phyloP scores from a whole-genome alignment of 2,113 vertebrate species.

The Gulo gulo region DNA sequence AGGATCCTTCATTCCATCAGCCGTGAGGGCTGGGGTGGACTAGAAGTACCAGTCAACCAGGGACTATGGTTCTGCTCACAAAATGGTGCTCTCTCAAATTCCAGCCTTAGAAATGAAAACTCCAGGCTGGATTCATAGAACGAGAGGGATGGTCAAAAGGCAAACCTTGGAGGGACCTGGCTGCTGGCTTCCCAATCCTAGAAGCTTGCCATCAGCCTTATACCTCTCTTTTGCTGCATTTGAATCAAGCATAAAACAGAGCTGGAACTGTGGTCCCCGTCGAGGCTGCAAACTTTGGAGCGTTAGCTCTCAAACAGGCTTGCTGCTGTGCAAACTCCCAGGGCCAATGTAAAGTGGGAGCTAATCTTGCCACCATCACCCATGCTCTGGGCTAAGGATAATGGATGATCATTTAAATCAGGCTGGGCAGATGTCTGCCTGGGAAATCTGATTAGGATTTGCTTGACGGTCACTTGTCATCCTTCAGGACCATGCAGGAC shows the following conservation, averaged over 20 bases:
- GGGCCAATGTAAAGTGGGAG: constrained; percentile 55
- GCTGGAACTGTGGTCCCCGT: neutral
- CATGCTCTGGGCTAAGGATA: constrained; percentile 68
- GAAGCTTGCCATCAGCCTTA: neutral
- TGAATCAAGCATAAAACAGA: constrained; percentile 60
- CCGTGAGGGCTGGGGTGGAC: too few species aligned
- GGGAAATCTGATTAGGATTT: constrained; percentile 61
- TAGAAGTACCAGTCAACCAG: neutral
- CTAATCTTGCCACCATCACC: constrained; percentile 59
- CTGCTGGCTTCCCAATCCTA: neutral
- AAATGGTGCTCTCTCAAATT: neutral
- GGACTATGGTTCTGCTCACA: neutral
- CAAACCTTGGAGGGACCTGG: neutral
- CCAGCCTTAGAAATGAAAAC: neutral
- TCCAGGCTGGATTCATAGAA: neutral
- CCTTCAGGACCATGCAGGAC: constrained; percentile 20
- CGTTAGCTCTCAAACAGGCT: constrained; percentile 65
- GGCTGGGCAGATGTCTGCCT: constrained; percentile 47
- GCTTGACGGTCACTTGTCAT: constrained; percentile 48
- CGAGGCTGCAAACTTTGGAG: constrained; percentile 22
- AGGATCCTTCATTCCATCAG: neutral
- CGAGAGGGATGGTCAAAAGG: neutral
- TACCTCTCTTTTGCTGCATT: neutral
- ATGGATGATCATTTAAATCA: constrained; percentile 70
- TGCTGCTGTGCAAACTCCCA: constrained; percentile 57